Base-by-base conservation (phyloP, 1,140 invertebrate genomes). In the Metaphire vulgaris region DNA sequence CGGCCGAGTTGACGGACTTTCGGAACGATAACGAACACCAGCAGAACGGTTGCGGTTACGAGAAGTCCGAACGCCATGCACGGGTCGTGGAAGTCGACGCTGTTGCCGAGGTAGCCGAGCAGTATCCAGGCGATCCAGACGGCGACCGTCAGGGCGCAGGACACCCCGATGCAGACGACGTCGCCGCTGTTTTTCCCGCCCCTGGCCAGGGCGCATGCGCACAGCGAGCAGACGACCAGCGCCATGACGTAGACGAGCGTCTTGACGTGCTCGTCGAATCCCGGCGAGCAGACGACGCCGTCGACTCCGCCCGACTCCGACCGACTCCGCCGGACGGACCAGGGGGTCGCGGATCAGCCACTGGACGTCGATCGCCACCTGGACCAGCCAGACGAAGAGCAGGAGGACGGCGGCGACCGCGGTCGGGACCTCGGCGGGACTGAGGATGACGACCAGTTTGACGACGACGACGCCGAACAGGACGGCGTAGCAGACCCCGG, bases 391-490 rank as follows among this genome's bases (percentile, higher is more conserved):
- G 1, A 94, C 92, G 83, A 97, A 97, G 28, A 84, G 72, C 81
- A 96, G 91, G 41, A 56, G 41, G 41, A 56, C 41, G 6, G 41
- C 41, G 41, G 6, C 21, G 41, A 56, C 41, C 41, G 6, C 41
- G 41, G 41, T 21, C 21, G 41, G 41, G 21, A 94, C 94, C 33
- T 92, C 91, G 83, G 96, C 94, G 64, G 96, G 89, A 80, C 93
- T 95, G 77, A 97, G 90, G 65, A 97, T 89, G 83, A 97, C 96
- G 69, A 97, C 93, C 82, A 94, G 93, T 86, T 97, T 97, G 76
- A 97, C 95, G 74, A 97, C 89, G 32, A 97, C 88, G 0, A 95
- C 92, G n/a, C 93, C 92, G 84, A 96, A 97, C 29, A 96, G 91
- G 26, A 97, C 88, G n/a, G 93, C 90, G 79, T 94, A 95, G 1